Base-by-base conservation (phyloP, 2,797 vertebrate species). In the Silurus aristotelis region DNA sequence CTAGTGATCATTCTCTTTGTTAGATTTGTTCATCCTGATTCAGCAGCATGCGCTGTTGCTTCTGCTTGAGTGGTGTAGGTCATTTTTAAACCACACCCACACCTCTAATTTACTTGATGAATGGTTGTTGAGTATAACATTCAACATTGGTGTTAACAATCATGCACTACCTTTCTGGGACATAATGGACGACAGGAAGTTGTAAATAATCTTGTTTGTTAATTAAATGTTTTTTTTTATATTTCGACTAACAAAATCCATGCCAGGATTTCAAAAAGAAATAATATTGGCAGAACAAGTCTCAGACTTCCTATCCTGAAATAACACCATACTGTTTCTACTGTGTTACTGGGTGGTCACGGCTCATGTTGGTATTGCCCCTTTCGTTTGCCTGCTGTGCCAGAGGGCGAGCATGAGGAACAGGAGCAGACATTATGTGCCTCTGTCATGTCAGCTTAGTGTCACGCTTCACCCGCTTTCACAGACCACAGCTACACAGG, bases 371-470 rank as follows among this genome's bases (percentile, higher is more conserved):
- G 61, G 83, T 19, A 89, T 93, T 93, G 94, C 91, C 93, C 92
- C 95, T 94, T 95, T 95, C 94, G 89, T 93, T 90, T 92, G 92
- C 91, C 92, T 92, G 93, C 89, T 46, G 93, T 92, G 93, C 93
- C 89, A 90, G 90, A 90, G 86, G 92, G 92, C 12, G 89, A 91
- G 90, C 92, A 91, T 92, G 92, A 91, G 93, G 93, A 95, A 95
- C 91, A 90, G 92, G 94, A 95, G 94, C 94, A 95, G 94, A 95
- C 94, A 94, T 96, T 95, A 95, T 95, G 94, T 95, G 94, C 94
- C 95, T 93, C 94, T 95, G 95, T 95, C 95, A 94, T 93, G 91
- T 95, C 87, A 89, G 85, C 87, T 96, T 94, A 96, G 90, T 85
- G 48, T 96, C 95, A 94, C 83, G 84, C 86, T 91, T 93, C 92